Conservation (phyloP, 2,888 invertebrate genomes). For the Cristatella mucedo region DNA sequence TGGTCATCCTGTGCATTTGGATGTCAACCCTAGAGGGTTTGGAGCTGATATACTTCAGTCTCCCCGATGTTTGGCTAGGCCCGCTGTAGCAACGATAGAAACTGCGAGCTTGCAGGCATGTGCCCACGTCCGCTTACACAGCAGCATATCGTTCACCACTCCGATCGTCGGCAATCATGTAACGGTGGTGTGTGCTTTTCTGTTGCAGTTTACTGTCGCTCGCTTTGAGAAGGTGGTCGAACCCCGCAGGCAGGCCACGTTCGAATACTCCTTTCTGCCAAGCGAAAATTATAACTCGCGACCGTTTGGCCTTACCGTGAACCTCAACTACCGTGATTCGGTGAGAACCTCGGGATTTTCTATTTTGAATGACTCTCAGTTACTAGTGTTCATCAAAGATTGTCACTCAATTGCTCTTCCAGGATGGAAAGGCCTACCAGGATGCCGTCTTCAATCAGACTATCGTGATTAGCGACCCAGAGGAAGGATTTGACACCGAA, state of each 20-base stretch:
- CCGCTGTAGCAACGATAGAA: no score
- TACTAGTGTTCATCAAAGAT: background rate
- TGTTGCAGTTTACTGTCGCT: constrained; percentile 61
- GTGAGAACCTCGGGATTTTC: constrained; percentile 37
- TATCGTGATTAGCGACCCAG: constrained; percentile 80
- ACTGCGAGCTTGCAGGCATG: no score
- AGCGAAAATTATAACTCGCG: constrained; percentile 91
- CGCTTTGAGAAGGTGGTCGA: constrained; percentile 72
- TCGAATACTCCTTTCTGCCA: constrained; percentile 83
- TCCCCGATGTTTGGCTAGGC: no score
- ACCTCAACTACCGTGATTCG: constrained; percentile 70
- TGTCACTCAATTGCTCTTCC: constrained; percentile 13
- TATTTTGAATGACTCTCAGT: background rate
- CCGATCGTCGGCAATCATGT: no score
- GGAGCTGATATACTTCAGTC: no score
- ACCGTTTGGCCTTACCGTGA: constrained; percentile 85
- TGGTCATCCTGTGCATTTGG: no score
- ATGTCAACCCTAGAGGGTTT: no score
- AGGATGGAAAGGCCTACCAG: constrained; percentile 52
- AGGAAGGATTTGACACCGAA: constrained; percentile 92
- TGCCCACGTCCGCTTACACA: no score
- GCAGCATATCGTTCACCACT: no score
- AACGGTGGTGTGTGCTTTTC: no score
- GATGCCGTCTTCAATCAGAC: constrained; percentile 97
- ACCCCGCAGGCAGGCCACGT: constrained; percentile 77